These are phyloP conservation scores for Onychostruthus taczanowskii DNA, from an alignment of 2,113 vertebrate genomes.

Conservation along the genomic window DNA sequence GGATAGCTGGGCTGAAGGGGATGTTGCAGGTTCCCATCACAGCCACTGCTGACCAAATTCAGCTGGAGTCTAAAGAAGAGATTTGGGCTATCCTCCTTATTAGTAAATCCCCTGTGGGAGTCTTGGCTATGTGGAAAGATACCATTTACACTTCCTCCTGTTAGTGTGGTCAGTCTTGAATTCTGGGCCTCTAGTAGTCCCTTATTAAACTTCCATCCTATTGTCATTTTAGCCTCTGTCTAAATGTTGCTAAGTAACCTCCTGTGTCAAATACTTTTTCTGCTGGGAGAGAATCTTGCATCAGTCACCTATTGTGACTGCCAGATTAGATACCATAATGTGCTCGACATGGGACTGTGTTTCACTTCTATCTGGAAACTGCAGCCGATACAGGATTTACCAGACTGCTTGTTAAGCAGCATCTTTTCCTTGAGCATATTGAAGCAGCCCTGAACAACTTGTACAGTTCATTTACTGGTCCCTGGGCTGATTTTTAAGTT, in stretches of 20 bases:
- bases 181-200: not conserved
- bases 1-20: not conserved
- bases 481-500: not conserved
- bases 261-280: slow-evolving; percentile 62
- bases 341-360: slow-evolving; percentile 40
- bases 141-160: not conserved
- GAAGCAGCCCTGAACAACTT: not conserved
- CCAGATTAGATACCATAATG: slow-evolving; percentile 52
- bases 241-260: slow-evolving; percentile 70
- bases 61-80: not conserved
- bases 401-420: slow-evolving; percentile 18
- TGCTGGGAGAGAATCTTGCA: slow-evolving; percentile 31
- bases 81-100: not conserved
- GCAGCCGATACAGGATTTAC: slow-evolving; percentile 41
- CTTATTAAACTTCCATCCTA: slow-evolving; percentile 30
- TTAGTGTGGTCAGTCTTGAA: not conserved
- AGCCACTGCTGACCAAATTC: not conserved
- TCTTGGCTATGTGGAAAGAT: not conserved
- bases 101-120: not conserved
- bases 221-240: slow-evolving; percentile 23
- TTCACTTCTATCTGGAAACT: slow-evolving; percentile 52
- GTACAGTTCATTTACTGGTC: not conserved
- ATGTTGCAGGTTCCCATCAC: not conserved
- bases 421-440: not conserved
- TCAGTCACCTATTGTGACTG: slow-evolving; percentile 58